Evolutionary conservation across 37 sponge, comb jelly and placozoan species (phyloP), one percentile per base, ranked within the genome.

Genomic region (Geodia barretti): DNA sequence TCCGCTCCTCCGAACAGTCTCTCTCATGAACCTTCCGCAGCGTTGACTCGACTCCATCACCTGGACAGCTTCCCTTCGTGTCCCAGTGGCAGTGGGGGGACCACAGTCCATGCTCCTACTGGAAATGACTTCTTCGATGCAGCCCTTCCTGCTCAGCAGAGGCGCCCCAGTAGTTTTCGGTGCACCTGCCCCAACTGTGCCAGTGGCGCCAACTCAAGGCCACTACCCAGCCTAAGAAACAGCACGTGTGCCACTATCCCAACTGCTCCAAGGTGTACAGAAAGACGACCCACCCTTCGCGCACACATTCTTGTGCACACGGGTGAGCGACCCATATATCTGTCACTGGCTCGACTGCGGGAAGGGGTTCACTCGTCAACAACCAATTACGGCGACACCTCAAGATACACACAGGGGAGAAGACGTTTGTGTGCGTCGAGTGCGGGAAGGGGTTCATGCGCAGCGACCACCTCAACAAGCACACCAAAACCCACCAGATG

Each of bases 381-480:
- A 91, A 93, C 64, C 91, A 93, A 73, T 61, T 93, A 30, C 94
- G 90, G 60, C 62, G 94, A 31, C 94, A 93, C 72, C 31, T 72
- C 2, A 39, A 91, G 5, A 93, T 88, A 1, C 94, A 93, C 84
- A 93, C 94, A 23, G 94, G 94, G 7, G 94, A 93, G 64, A 93
- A 93, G 69, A 43, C 80, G 3, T 93, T 93, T 72, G 33, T 72
- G 32, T 93, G 94, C 75, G 17, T 29, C 17, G 75, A 74, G 37
- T 93, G 94, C 33, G 59, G 68, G 7, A 93, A 93, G 62, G 36
- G 87, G 4, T 93, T 93, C 77, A 93, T 93, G 94, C 29, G 94
- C 4, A 93, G 94, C 47, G 94, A 93, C 64, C 96, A 95, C 39
- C 84, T 95, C 36, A 92, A 64, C 76, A 95, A 95, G 62, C 96